Conservation (phyloP, 2,888 invertebrate genomes). For the Baronia brevicornis region DNA sequence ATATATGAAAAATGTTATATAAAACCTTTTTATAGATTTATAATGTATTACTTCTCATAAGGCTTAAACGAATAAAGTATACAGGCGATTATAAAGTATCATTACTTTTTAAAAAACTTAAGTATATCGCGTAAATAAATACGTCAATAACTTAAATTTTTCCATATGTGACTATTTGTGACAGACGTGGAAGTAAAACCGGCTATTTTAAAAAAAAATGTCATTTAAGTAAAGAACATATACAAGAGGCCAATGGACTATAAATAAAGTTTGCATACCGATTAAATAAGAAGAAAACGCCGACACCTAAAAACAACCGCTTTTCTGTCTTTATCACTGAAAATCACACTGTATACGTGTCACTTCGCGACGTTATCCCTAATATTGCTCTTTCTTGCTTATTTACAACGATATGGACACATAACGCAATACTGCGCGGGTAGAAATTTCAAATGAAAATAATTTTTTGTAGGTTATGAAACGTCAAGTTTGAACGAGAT, state of each 20-base stretch:
- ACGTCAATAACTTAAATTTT: background rate
- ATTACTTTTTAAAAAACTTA: too few relatives aligned
- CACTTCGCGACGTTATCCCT: constrained; percentile 30
- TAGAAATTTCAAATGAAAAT: constrained; percentile 60
- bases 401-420: constrained; percentile 38
- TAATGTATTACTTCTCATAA: too few relatives aligned
- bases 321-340: constrained; percentile 45
- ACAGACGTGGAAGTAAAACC: constrained; percentile 13
- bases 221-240: constrained; percentile 31
- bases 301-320: constrained; percentile 12
- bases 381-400: constrained; percentile 30
- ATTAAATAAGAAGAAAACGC: constrained; percentile 24
- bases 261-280: constrained; percentile 41
- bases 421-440: constrained; percentile 60
- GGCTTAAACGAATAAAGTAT: too few relatives aligned
- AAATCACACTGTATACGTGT: constrained; percentile 44
- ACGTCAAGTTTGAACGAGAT: constrained; percentile 51
- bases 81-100: too few relatives aligned
- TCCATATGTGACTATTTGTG: background rate
- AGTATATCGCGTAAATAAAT: background rate
- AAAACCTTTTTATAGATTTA: too few relatives aligned
- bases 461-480: constrained; percentile 48
- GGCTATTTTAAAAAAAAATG: constrained; percentile 44
- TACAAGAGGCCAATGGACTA: constrained; percentile 26
- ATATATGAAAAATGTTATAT: too few relatives aligned